Base-by-base conservation (phyloP, 2,888 invertebrate species). In the Spilarctia lutea region DNA sequence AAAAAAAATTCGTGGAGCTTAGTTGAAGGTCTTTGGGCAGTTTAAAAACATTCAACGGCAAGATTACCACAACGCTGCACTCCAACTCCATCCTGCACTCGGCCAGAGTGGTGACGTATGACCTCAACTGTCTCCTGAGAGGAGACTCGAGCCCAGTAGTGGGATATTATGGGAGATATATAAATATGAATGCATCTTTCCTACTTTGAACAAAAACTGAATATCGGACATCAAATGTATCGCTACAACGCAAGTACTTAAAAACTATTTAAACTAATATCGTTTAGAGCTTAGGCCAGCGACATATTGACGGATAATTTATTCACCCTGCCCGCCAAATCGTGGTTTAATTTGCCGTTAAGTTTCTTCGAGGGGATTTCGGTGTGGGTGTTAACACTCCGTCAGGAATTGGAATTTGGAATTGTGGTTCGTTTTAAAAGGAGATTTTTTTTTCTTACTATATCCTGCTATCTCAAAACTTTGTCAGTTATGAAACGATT, bases 331-430 rank as follows among this genome's bases (percentile, higher is more conserved):
- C 83, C 77, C 82, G 80, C 86, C 89, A 91, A 92, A 94, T 90
- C 90, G 91, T 89, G 91, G 91, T 93, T 93, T 93, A 93, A 94
- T 94, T 91, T 88, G 83, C 89, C 91, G 91, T 92, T 91, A 93
- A 92, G 90, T 92, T 92, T 88, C 89, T 87, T 83, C 79, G 79
- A 81, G 83, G 86, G 87, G 86, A 87, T 88, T 87, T 75, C 90
- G 91, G 88, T 90, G 89, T 83, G 85, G 83, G 80, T 79, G 84
- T 83, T 81, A 81, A 85, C 85, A 86, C 85, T 70, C 78, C 60
- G 65, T 56, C 39, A 71, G n/a, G 27, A 27, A 65, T 77, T 68
- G 71, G 66, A 70, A 75, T 72, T 77, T 63, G 67, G 70, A 65
- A 68, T 71, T 76, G 71, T 39, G 56, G 56, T 76, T 60, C 35